Evolutionary conservation across 2,888 invertebrate genomes (phyloP).

Genomic region (Lydus trimaculatus): DNA sequence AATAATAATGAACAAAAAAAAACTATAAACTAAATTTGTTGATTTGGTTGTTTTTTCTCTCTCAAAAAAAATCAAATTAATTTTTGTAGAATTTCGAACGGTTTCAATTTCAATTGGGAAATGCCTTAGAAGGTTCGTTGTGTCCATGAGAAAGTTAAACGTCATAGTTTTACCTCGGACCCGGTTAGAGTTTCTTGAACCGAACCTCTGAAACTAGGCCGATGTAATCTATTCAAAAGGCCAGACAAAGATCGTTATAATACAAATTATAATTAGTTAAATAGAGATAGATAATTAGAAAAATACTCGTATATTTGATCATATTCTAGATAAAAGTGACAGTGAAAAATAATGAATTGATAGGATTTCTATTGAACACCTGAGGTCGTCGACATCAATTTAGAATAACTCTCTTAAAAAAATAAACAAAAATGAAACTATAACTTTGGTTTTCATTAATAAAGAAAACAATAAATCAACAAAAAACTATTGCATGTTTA

Average conservation of each 20-base stretch:
- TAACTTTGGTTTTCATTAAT: slow-evolving; percentile 13
- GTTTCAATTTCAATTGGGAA: slow-evolving; percentile 47
- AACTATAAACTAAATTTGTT: background rate
- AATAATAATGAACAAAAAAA: background rate
- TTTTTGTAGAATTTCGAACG: slow-evolving; percentile 15
- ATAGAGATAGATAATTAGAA: slow-evolving; percentile 27
- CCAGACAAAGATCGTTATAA: slow-evolving; percentile 23
- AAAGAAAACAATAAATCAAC: too few relatives aligned
- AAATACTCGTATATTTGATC: slow-evolving; percentile 30
- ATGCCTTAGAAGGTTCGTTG: slow-evolving; percentile 39
- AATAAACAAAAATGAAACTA: background rate
- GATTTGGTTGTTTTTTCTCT: too few relatives aligned
- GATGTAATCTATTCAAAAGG: slow-evolving; percentile 37
- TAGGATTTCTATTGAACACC: slow-evolving; percentile 33
- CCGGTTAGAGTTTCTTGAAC: slow-evolving; percentile 54
- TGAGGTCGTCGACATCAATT: slow-evolving; percentile 47
- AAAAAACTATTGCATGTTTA: too few relatives aligned
- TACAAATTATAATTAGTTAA: slow-evolving; percentile 21
- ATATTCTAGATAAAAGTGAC: slow-evolving; percentile 49
- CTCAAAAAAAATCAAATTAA: too few relatives aligned
- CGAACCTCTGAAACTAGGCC: slow-evolving; percentile 47
- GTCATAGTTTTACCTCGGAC: slow-evolving; percentile 53
- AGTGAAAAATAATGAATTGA: slow-evolving; percentile 52
- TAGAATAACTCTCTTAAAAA: slow-evolving; percentile 20
- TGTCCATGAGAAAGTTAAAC: slow-evolving; percentile 55